Base-by-base conservation (phyloP, 2,888 invertebrate species). In the Euzetes globulus region DNA sequence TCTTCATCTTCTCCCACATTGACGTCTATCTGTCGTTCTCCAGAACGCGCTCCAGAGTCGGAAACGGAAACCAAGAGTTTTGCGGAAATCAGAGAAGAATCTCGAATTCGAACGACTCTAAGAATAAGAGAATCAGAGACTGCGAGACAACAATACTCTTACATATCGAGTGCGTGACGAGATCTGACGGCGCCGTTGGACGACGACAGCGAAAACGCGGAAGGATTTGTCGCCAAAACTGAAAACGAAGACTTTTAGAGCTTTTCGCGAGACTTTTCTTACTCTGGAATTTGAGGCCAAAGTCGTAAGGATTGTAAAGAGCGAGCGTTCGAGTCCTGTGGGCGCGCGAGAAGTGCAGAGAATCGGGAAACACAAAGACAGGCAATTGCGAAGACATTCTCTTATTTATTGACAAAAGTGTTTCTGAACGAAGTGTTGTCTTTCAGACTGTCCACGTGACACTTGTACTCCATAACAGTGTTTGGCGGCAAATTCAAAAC, bases 401-500 rank as follows among this genome's bases (percentile, higher is more conserved):
- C n/a, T n/a, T n/a, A 63, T 63, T 63, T 29, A 9, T 33, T 11
- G 17, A 63, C 29, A 25, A 63, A 29, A 29, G 77, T 77, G 52
- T 78, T 78, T 55, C 77, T 75, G 68, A 76, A 78, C 70, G 76
- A 76, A 63, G 77, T 76, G 52, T 77, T 75, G 72, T 78, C 77
- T 37, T 76, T 76, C 55, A 79, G 71, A 41, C 77, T 75, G 29
- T 78, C 75, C 45, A 76, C 84, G 79, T 87, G 87, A 76, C 83
- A 83, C 79, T 87, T 86, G 81, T 99, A 99, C 86, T 98, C 98
- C 87, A 99, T 90, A 81, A 92, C 88, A 81, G 92, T 91, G 84
- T 90, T 90, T 73, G 91, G 87, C 78, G 97, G 97, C 83, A 99
- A 88, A 86, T 97, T 94, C 82, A 99, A 87, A 82, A 98, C 91